Base-by-base conservation (phyloP, 1,140 invertebrate genomes). In the Polyergus mexicanus region DNA sequence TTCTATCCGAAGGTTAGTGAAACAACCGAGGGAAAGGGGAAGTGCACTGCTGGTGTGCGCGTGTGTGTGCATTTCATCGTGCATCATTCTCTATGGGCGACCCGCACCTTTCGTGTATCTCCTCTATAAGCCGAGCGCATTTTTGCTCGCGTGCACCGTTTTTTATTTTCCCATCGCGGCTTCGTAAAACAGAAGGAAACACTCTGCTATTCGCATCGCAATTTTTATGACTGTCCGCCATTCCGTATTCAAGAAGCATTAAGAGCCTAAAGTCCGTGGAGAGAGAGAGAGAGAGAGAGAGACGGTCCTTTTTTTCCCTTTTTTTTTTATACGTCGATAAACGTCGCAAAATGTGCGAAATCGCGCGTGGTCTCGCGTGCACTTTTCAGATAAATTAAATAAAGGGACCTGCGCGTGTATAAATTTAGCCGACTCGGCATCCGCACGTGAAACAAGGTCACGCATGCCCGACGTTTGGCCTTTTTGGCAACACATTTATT, bases 1-100 rank as follows among this genome's bases (percentile, higher is more conserved):
- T 74, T 71, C 68, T 54, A 83, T 62, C 25, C 68, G 68, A 83
- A 83, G 78, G 78, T 83, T 83, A 74, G 56, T 62, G 60, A 83
- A 83, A 74, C 78, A 62, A 25, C n/a, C n/a, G n/a, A 13, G n/a
- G 41, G 25, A 62, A 51, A n/a, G 22, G 22, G 58, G 44, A 19
- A 28, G 60, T 35, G 60, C n/a, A n/a, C n/a, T n/a, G n/a, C n/a
- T n/a, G n/a, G n/a, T n/a, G 8, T 11, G 8, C n/a, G n/a, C n/a
- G 35, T n/a, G 25, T 54, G 68, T 44, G 32, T 60, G 68, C 78
- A 72, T 83, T 83, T 83, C 54, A 74, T 19, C 78, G 66, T 44
- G 35, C 77, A 81, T 66, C 54, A 81, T 81, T 81, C 66, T 69
- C 47, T 51, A 51, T 51, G 44, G 38, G 68, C 78, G 78, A 83